Evolutionary conservation across 2,113 vertebrate species (phyloP).

Genomic region (Cyrtonyx montezumae): DNA sequence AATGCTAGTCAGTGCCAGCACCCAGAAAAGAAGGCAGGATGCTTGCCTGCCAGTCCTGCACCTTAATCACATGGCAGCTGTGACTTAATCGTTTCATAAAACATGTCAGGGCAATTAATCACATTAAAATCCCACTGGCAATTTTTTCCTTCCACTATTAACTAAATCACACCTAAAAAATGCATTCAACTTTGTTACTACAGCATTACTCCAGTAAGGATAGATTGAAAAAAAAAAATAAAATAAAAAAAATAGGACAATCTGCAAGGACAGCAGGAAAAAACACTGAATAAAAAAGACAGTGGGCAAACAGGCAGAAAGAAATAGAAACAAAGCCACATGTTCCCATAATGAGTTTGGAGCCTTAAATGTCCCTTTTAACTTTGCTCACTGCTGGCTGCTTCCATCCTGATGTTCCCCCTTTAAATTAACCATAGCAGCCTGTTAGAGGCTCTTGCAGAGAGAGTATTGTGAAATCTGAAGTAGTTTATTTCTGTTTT

Average conservation of each 20-base stretch:
- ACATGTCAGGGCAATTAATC: background rate
- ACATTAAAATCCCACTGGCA: background rate
- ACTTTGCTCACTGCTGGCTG: constrained; percentile 53
- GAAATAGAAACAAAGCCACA: background rate
- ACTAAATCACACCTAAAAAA: background rate
- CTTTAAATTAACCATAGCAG: constrained; percentile 56
- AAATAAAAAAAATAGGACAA: background rate
- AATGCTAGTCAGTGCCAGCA: background rate
- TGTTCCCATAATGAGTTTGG: background rate
- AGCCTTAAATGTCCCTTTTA: constrained; percentile 38
- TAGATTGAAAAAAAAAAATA: background rate
- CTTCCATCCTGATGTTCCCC: background rate
- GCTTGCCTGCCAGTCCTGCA: background rate
- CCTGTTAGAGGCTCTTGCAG: constrained; percentile 33
- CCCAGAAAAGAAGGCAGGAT: background rate
- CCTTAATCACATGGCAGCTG: background rate
- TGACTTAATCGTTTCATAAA: background rate
- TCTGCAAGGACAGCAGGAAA: background rate
- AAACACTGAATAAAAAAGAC: background rate
- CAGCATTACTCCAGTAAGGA: background rate
- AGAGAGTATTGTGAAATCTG: constrained; percentile 8
- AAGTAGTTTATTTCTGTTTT: constrained; percentile 26
- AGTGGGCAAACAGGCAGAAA: background rate
- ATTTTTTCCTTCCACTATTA: background rate
- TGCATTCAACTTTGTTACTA: background rate